Base-by-base conservation (phyloP, 2,888 invertebrate species). In the Mystacides longicornis region DNA sequence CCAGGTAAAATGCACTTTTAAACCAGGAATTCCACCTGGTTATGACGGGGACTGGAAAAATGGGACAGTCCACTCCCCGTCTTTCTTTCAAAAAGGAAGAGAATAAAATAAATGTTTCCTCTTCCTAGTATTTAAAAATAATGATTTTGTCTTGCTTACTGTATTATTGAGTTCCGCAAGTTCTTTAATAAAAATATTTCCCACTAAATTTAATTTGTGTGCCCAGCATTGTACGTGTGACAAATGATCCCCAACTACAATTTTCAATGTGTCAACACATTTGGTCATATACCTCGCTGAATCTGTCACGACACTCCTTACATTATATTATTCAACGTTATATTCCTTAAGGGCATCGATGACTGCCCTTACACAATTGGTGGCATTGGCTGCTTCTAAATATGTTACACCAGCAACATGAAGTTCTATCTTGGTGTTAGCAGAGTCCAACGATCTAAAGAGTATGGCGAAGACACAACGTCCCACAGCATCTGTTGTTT, bases 211-310 rank as follows among this genome's bases (percentile, higher is more conserved):
- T 21, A 48, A 23, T 48, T 48, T 48, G 23, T 48, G 48, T 21
- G 48, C 48, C 48, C 48, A 48, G 21, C 48, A 48, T n/a, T 48
- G 48, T 14, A 23, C 48, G 23, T 48, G 48, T 11, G 27, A n/a
- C n/a, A 42, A 18, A 42, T 42, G 42, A 18, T 42, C 42, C n/a
- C 42, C 42, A 4, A 42, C n/a, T 16, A 46, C 20, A 7, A 46
- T 20, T 20, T 46, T 46, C 20, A 46, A 46, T 20, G 46, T 46
- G 19, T 46, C 46, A n/a, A 19, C 46, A 46, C 46, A 46, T 46
- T 46, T 46, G 7, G 46, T 46, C 20, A 46, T 46, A 18, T 46
- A 46, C 18, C 46, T 18, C 46, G 46, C 46, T n/a, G 46, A 46
- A 46, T 46, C 46, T 19, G 46, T 18, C 46, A 46, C 46, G 16